phyloP scores from a whole-genome alignment of 2,888 invertebrate species.

The Caenorhabditis panamensis region DNA sequence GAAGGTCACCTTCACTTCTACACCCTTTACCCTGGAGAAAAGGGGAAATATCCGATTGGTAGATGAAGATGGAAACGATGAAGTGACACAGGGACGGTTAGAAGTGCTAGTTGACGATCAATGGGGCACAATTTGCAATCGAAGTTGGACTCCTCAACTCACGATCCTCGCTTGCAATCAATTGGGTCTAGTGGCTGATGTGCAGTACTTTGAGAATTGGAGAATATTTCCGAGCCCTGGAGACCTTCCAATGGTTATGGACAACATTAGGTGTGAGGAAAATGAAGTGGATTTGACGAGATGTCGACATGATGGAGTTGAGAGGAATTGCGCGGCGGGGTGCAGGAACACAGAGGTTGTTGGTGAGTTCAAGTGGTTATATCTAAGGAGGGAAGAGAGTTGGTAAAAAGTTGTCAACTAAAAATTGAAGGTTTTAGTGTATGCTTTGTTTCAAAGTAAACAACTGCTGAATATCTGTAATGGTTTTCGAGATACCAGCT shows the following conservation, averaged over 20 bases:
- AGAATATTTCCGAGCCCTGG: conserved; percentile 75
- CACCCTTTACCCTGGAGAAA: conserved; percentile 69
- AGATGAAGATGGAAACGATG: conserved; percentile 77
- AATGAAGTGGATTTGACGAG: conserved; percentile 87
- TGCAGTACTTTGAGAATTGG: conserved; percentile 87
- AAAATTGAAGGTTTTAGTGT: too few relatives aligned
- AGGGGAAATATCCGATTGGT: conserved; percentile 76
- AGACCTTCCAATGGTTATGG: conserved; percentile 82
- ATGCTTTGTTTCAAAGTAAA: too few relatives aligned
- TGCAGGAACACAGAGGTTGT: conserved; percentile 83
- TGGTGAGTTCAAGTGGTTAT: conserved; percentile 78
- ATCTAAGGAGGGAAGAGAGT: too few relatives aligned
- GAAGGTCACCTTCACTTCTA: conserved; percentile 75
- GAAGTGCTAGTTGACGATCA: conserved; percentile 88
- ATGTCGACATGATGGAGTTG: conserved; percentile 86
- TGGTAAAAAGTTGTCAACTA: too few relatives aligned
- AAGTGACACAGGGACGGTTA: conserved; percentile 87
- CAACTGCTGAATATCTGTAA: too few relatives aligned
- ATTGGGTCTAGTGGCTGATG: conserved; percentile 92
- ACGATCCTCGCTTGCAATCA: conserved; percentile 96
- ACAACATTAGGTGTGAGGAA: conserved; percentile 92
- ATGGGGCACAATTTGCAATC: conserved; percentile 98
- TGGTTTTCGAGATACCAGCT: too few relatives aligned
- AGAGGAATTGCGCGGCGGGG: conserved; percentile 85
- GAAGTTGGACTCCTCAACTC: conserved; percentile 93